A percentile compares a stretch with the other conserved stretches of the same genome.
Conservation (phyloP, 2,888 invertebrate species). For the Machimus atricapillus region DNA sequence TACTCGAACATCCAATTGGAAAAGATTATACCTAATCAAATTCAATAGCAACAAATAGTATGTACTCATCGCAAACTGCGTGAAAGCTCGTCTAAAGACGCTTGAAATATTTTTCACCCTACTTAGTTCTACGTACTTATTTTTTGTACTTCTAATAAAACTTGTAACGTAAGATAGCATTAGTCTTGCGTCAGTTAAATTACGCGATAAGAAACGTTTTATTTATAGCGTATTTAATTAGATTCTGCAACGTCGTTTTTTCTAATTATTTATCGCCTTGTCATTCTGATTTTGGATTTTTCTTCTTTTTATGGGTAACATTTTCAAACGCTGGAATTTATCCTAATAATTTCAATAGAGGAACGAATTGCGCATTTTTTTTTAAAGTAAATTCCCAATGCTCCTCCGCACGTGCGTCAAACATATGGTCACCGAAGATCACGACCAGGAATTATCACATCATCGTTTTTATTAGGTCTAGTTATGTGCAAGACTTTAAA, state of each 20-base stretch:
- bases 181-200: neutral
- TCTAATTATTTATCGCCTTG: neutral
- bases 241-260: neutral
- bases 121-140: neutral
- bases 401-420: neutral
- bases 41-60: neutral
- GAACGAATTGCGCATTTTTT: neutral
- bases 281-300: neutral
- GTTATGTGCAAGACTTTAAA: neutral
- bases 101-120: neutral
- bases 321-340: neutral
- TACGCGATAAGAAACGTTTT: neutral
- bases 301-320: neutral
- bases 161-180: neutral
- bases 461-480: constrained; percentile 13
- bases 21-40: neutral
- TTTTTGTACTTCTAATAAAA: neutral
- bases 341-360: neutral
- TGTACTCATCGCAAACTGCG: neutral
- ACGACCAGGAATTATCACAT: constrained; percentile 31
- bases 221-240: neutral
- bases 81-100: neutral
- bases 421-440: constrained; percentile 25
- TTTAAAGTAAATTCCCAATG: neutral
- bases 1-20: neutral